Evolutionary conservation across 64 coral and sea anemone genomes (phyloP).

Genomic region (Catalaphyllia jardinei): DNA sequence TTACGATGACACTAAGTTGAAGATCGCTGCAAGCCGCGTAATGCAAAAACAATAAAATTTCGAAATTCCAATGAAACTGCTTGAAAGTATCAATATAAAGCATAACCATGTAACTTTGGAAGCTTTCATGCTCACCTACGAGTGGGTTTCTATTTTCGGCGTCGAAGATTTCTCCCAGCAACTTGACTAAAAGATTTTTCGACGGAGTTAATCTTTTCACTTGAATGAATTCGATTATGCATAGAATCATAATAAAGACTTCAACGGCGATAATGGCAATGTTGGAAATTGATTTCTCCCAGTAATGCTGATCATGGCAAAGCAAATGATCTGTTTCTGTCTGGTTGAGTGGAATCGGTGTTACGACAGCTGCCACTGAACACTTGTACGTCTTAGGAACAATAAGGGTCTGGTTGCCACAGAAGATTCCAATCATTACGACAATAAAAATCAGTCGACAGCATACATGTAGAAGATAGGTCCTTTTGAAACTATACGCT

Average conservation of each 20-base stretch:
- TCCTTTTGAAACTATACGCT: not conserved
- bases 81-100: no score
- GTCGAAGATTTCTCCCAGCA: not conserved
- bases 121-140: not conserved
- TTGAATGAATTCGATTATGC: not conserved
- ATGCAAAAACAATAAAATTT: no score
- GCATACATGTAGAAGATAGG: not conserved
- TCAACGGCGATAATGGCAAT: not conserved
- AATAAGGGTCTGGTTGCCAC: not conserved
- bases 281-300: not conserved
- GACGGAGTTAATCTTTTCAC: not conserved
- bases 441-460: not conserved
- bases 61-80: no score
- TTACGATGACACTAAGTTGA: no score
- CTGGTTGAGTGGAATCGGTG: not conserved
- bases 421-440: not conserved
- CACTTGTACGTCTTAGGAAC: not conserved
- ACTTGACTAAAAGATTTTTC: not conserved
- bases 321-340: not conserved
- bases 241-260: not conserved
- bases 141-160: not conserved
- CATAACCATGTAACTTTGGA: no score
- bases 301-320: conserved; percentile 16
- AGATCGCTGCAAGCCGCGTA: no score
- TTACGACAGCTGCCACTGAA: not conserved